Evolutionary conservation across 2,888 invertebrate genomes (phyloP).

Genomic region (Geotrupes spiniger): DNA sequence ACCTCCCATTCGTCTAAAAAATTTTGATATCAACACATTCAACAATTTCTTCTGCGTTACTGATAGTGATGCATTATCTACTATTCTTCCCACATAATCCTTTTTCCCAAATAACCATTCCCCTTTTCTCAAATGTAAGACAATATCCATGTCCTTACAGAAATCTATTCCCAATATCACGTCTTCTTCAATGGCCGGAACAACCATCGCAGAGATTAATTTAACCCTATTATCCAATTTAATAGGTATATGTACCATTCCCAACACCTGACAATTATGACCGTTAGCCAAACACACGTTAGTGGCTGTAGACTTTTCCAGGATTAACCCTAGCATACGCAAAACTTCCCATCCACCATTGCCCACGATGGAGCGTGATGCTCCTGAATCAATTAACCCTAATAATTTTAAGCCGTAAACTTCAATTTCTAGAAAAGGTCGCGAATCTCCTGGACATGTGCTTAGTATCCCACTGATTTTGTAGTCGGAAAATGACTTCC

Average conservation of each 20-base stretch:
- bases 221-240: background rate
- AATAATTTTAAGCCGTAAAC: background rate
- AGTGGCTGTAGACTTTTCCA: background rate
- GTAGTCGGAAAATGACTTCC: background rate
- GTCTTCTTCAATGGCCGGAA: background rate
- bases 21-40: background rate
- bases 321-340: background rate
- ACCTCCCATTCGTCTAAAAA: conserved; percentile 2
- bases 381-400: background rate
- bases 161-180: conserved; percentile 9
- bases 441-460: background rate
- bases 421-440: background rate
- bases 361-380: background rate
- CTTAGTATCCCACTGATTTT: too few relatives aligned
- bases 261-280: background rate
- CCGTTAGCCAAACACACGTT: background rate
- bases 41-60: background rate
- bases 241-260: background rate
- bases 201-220: background rate
- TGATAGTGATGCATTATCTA: background rate
- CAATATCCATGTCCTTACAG: conserved; percentile 1
- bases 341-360: background rate
- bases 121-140: too few relatives aligned
- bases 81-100: background rate
- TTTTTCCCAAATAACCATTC: too few relatives aligned